Evolutionary conservation across 2,888 invertebrate species (phyloP).

Genomic region (Cephus nigrinus): DNA sequence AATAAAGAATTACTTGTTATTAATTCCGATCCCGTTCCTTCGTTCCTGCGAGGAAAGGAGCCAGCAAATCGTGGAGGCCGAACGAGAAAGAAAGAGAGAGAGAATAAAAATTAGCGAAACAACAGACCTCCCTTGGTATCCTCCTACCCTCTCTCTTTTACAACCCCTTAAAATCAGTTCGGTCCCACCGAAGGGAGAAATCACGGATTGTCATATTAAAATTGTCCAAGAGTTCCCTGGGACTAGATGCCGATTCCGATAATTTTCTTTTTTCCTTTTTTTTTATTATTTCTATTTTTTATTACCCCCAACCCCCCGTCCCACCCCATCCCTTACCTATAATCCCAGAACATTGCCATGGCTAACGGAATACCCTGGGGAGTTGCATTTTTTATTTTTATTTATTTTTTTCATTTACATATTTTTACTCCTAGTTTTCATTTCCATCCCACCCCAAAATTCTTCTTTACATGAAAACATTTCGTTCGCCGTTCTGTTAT

Average conservation of each 20-base stretch:
- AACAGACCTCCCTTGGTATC: neutral
- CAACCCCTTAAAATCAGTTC: neutral
- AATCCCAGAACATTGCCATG: neutral
- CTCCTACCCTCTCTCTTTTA: neutral
- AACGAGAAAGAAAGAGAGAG: neutral
- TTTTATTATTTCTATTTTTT: neutral
- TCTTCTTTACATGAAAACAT: neutral
- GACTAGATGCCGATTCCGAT: neutral
- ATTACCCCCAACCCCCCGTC: neutral
- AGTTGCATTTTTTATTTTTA: neutral
- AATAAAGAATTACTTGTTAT: constrained; percentile 63
- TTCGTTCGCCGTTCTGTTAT: neutral
- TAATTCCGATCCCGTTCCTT: constrained; percentile 50
- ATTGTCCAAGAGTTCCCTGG: neutral
- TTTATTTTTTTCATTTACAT: neutral
- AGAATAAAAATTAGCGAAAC: neutral
- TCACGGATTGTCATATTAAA: neutral
- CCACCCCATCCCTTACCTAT: neutral
- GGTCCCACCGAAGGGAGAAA: neutral
- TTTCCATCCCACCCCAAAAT: neutral
- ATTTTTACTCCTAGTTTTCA: neutral
- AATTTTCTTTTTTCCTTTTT: neutral
- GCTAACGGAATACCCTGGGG: neutral
- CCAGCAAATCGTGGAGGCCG: neutral
- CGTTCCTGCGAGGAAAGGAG: neutral